Evolutionary conservation across 2,888 invertebrate genomes (phyloP).

Genomic region (Pseudanteris insignis): DNA sequence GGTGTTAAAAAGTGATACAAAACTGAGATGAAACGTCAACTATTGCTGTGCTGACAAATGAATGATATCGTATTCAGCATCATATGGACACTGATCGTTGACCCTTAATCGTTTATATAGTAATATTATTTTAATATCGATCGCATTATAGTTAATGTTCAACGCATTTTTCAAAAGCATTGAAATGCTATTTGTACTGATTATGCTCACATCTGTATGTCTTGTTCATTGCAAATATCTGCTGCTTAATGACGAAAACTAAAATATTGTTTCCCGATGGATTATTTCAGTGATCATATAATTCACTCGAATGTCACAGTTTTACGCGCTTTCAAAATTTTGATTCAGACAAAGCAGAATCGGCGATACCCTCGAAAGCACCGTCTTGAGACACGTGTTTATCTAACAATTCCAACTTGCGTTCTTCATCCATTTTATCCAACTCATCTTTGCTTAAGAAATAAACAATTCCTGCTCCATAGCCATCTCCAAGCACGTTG

Average conservation of each 20-base stretch:
- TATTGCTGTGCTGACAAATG: constrained; percentile 30
- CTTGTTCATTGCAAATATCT: no score
- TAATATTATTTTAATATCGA: no score
- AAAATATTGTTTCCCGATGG: no score
- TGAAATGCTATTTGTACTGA: no score
- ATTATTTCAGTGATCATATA: no score
- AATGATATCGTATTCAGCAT: constrained; percentile 7
- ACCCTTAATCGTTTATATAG: constrained; percentile 19
- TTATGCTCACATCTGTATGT: no score
- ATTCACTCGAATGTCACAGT: no score
- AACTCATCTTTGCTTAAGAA: constrained; percentile 72
- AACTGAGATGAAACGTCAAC: constrained; percentile 11
- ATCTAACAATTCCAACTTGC: constrained; percentile 55
- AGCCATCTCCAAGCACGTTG: constrained; percentile 80
- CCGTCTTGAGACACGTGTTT: constrained; percentile 47
- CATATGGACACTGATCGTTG: constrained; percentile 18
- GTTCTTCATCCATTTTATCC: constrained; percentile 58
- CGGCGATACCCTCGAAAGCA: constrained; percentile 12
- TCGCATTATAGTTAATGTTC: no score
- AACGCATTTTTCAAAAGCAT: no score
- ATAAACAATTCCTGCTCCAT: constrained; percentile 79
- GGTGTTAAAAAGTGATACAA: constrained; percentile 4
- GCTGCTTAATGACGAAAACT: no score
- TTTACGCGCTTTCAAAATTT: constrained; percentile 50
- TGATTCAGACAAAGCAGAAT: constrained; percentile 50